Percentiles rank a stretch among this genome's conserved stretches.
Evolutionary conservation across 2,888 invertebrate genomes (phyloP).

Genomic region (Sturmia bella): DNA sequence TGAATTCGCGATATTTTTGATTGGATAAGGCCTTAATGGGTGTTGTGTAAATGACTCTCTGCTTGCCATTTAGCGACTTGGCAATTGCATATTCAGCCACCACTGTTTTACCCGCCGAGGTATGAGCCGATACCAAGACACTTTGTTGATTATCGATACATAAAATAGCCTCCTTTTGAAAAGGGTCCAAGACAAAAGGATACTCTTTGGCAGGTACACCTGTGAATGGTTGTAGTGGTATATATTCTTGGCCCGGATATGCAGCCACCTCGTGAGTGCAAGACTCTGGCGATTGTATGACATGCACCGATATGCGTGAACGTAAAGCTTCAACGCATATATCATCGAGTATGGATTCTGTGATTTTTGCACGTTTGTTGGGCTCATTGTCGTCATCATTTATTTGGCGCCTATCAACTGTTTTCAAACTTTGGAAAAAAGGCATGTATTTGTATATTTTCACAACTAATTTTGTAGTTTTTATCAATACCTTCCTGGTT

Average conservation of each 20-base stretch:
- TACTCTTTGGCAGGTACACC: slow-evolving; percentile 94
- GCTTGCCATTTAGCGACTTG: slow-evolving; percentile 94
- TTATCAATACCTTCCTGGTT: slow-evolving; percentile 52
- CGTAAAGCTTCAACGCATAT: slow-evolving; percentile 88
- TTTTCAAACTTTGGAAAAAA: slow-evolving; percentile 34
- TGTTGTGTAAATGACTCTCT: slow-evolving; percentile 99
- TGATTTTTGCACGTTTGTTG: slow-evolving; percentile 73
- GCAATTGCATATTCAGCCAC: slow-evolving; percentile 99
- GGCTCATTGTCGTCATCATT: slow-evolving; percentile 41
- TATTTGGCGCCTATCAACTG: slow-evolving; percentile 62
- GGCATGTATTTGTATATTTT: not conserved
- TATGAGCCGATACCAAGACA: slow-evolving; percentile 99
- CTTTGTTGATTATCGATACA: slow-evolving; percentile 99
- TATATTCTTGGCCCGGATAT: slow-evolving; percentile 92
- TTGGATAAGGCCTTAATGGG: slow-evolving; percentile 99
- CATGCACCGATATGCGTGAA: slow-evolving; percentile 92
- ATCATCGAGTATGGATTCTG: slow-evolving; percentile 79
- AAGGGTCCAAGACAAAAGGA: slow-evolving; percentile 97
- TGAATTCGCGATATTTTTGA: slow-evolving; percentile 99
- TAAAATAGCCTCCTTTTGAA: slow-evolving; percentile 97
- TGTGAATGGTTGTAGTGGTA: slow-evolving; percentile 83
- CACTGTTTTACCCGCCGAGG: slow-evolving; percentile 99
- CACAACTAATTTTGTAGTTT: not conserved
- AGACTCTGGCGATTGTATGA: slow-evolving; percentile 93
- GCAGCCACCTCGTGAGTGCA: slow-evolving; percentile 98